Evolutionary conservation across 2,888 invertebrate genomes (phyloP), one percentile per base, ranked within the genome.

Genomic region (Cosmopolites sordidus): DNA sequence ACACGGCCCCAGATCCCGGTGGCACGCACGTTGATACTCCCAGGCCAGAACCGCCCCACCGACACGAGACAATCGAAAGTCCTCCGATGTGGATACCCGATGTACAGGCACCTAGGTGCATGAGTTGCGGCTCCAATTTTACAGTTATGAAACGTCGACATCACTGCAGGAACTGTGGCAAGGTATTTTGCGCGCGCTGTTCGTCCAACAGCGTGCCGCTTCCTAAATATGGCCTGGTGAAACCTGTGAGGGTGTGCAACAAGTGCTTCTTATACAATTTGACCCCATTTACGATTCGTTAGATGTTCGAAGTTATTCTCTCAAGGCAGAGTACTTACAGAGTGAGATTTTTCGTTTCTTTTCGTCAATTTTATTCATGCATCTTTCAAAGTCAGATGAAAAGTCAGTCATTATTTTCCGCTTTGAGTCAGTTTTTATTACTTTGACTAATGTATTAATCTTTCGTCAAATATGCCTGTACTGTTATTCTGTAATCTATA

Each of bases 101-200:
- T 74, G 87, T 91, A 52, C 86, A 90, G 59, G 92, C 92, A 33
- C 89, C 92, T 0, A 82, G 87, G 51, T 99, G 98, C 74, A 95
- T 94, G 87, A 85, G 92, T 30, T 99, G 99, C 73, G 83, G 84
- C 54, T 85, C 89, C 14, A 86, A 86, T 64, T 99, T 99, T 77
- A 98, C 95, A 2, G 91, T 98, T 60, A 91, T 99, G 64, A 83
- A 97, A 37, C 83, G 98, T 14, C 78, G 98, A 8, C 98, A 99
- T 73, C 98, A 98, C 74, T 98, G 98, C 72, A 79, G 98, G 64
- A 96, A 96, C 75, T 99, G 97, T 76, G 97, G 97, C 73, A 85
- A 92, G 80, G 93, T 96, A 38, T 96, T 95, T 75, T 97, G 96
- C 75, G 89, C 91, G 1, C 85, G 91, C 41, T 97, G 96, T 76